These are phyloP conservation scores for Eupristina koningsbergeri DNA, from an alignment of 1,140 invertebrate species.

Conservation along the genomic window DNA sequence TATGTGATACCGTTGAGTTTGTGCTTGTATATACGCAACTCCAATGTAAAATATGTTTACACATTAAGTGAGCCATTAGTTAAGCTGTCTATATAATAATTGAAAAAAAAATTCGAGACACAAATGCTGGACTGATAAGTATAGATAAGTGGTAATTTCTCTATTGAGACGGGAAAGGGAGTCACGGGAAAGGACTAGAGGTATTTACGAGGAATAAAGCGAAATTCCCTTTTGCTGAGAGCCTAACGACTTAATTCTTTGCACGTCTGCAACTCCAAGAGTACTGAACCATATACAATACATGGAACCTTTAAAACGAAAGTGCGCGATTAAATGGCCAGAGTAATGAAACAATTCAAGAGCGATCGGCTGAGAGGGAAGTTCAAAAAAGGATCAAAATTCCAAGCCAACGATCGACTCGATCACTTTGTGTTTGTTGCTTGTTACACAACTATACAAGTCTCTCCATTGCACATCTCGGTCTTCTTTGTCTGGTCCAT, in stretches of 20 bases:
- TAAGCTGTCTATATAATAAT: background rate
- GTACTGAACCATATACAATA: background rate
- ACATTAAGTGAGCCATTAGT: background rate
- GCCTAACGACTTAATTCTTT: slow-evolving; percentile 29
- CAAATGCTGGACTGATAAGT: background rate
- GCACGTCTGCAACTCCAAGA: background rate
- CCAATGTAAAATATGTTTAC: too few species aligned
- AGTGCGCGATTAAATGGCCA: slow-evolving; percentile 32
- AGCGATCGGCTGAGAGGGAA: background rate
- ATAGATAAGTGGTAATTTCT: background rate
- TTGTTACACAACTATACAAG: background rate
- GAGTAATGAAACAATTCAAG: slow-evolving; percentile 32
- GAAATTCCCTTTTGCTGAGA: background rate
- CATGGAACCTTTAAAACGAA: slow-evolving; percentile 21
- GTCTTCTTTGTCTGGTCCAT: background rate
- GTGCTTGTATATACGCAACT: too few species aligned
- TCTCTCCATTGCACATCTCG: slow-evolving; percentile 14
- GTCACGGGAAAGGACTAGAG: background rate
- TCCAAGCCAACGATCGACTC: too few species aligned
- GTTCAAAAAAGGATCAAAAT: slow-evolving; percentile 14
- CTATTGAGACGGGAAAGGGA: background rate
- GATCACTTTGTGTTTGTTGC: background rate
- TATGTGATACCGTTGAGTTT: too few species aligned
- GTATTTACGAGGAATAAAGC: background rate
- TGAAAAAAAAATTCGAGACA: background rate